These are phyloP conservation scores for Acleris laterana DNA, from an alignment of 2,888 invertebrate species.

Conservation along the genomic window DNA sequence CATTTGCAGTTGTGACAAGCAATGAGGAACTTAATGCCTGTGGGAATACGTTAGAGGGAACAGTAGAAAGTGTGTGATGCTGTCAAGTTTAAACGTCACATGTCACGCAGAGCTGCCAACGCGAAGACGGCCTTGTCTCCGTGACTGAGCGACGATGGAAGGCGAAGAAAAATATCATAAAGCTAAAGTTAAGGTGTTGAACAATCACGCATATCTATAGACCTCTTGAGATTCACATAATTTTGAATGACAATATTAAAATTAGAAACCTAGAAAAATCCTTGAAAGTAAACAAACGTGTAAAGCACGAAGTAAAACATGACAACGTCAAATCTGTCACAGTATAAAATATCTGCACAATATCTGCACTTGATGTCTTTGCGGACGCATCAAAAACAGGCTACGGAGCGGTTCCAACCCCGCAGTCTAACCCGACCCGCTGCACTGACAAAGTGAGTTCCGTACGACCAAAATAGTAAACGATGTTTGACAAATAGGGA, in stretches of 20 bases:
- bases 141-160: slow-evolving; percentile 42
- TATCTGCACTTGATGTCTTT: background rate
- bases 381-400: slow-evolving; percentile 6
- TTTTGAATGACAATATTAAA: too few species aligned
- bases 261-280: background rate
- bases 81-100: slow-evolving; percentile 71
- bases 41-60: slow-evolving; percentile 35
- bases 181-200: slow-evolving; percentile 38
- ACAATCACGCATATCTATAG: slow-evolving; percentile 29
- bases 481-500: slow-evolving; percentile 80
- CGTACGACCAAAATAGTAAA: slow-evolving; percentile 70
- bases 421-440: slow-evolving; percentile 40
- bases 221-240: background rate
- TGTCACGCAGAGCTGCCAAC: slow-evolving; percentile 65
- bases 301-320: background rate
- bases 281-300: background rate
- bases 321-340: slow-evolving; percentile 6
- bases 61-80: slow-evolving; percentile 47
- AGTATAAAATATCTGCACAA: background rate
- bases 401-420: background rate
- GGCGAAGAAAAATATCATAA: slow-evolving; percentile 39
- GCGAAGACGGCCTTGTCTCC: slow-evolving; percentile 63
- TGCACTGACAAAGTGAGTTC: slow-evolving; percentile 62
- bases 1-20: slow-evolving; percentile 40
- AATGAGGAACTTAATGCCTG: slow-evolving; percentile 46